Percentiles rank a stretch among this genome's conserved stretches.
These are phyloP conservation scores for Myrmecophaga tridactyla DNA, from an alignment of 2,113 vertebrate genomes.

Conservation along the genomic window DNA sequence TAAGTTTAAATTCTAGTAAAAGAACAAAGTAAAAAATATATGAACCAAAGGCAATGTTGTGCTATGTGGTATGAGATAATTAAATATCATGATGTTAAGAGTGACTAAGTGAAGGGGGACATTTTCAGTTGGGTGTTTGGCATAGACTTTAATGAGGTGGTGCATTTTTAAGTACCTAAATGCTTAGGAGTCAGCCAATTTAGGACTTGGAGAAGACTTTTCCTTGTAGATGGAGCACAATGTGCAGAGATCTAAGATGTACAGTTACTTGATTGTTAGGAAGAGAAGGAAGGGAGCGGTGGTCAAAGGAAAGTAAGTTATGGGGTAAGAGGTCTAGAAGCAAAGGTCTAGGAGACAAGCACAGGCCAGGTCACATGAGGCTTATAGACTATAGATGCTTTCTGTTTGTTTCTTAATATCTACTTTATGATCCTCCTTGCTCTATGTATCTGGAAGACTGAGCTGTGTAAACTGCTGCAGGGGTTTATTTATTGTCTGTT, in stretches of 20 bases:
- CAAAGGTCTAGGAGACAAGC: not conserved
- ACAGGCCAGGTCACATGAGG: not conserved
- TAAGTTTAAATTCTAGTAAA: not conserved
- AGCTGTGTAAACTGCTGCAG: not conserved
- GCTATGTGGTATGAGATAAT: not conserved
- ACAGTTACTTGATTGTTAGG: not conserved
- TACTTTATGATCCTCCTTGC: not conserved
- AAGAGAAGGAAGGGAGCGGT: not conserved
- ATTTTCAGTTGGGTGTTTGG: not conserved
- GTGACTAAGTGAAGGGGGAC: not conserved
- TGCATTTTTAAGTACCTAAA: not conserved
- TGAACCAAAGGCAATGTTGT: not conserved
- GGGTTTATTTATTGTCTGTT: not conserved
- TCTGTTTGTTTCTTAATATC: not conserved
- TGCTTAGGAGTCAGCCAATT: not conserved
- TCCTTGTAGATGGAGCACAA: not conserved
- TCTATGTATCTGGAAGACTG: not conserved
- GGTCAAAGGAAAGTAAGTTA: not conserved
- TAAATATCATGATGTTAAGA: not conserved
- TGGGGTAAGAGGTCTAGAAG: not conserved
- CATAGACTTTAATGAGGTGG: not conserved
- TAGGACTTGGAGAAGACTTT: not conserved
- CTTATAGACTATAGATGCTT: too few species aligned
- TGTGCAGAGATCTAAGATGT: fast-evolving
- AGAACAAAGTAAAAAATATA: not conserved